A percentile compares a stretch with the other conserved stretches of the same genome.
These are phyloP conservation scores for Australoheros facetus DNA, from an alignment of 2,797 vertebrate genomes.

Conservation along the genomic window DNA sequence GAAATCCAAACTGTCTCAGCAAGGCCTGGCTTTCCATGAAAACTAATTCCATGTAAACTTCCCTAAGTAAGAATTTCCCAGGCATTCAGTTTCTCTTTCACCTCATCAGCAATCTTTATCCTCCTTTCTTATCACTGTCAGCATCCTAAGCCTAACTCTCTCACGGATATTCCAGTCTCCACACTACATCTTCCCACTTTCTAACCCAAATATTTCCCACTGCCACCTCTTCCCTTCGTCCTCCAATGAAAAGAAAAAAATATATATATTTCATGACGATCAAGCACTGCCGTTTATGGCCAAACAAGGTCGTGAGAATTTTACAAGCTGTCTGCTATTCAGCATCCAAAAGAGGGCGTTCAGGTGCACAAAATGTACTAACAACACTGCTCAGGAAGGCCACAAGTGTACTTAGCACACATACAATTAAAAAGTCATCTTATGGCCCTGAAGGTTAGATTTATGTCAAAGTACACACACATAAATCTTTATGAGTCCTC, in stretches of 20 bases:
- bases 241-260: not conserved
- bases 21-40: not conserved
- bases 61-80: not conserved
- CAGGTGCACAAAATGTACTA: slow-evolving; percentile 22
- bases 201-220: not conserved
- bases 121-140: not conserved
- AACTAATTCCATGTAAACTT: not conserved
- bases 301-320: slow-evolving; percentile 57
- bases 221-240: not conserved
- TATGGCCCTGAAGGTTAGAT: not conserved
- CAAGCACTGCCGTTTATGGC: not conserved
- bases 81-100: not conserved
- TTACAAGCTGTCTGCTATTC: slow-evolving; percentile 2
- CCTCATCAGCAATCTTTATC: slow-evolving; percentile 7
- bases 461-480: not conserved
- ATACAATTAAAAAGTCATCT: not conserved
- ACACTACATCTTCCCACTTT: not conserved
- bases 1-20: not conserved
- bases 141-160: not conserved
- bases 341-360: not conserved
- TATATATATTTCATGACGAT: slow-evolving; percentile 53
- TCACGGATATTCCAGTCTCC: not conserved
- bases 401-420: not conserved
- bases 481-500: not conserved
- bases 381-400: not conserved